Evolutionary conservation across 2,888 invertebrate genomes (phyloP), one percentile per base, ranked within the genome.

Genomic region (Drosophila meridionalis): DNA sequence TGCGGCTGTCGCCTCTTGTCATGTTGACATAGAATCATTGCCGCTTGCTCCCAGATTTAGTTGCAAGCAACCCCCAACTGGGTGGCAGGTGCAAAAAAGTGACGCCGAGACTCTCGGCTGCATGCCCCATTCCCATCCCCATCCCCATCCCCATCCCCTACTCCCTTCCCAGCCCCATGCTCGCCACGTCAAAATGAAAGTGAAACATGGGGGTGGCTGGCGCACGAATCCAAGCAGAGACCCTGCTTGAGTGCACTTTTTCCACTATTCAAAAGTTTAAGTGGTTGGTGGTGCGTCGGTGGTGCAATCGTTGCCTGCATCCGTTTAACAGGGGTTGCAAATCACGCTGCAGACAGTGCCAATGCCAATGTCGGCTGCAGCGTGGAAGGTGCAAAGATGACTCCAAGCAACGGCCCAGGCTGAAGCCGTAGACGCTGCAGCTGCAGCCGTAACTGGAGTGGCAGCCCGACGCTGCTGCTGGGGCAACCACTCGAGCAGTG

Each of bases 221-320:
- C 56, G 53, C 47, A 72, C 12, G 40, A 40, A 36, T 56, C 26
- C 56, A 30, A 32, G 8, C 45, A 8, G n/a, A 30, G 60, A 55
- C 70, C 79, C 76, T 73, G 84, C 73, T 74, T 83, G 86, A 88
- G 90, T 90, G 89, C 89, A 87, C 90, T 90, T 87, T 89, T 82
- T 87, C 87, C 86, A 87, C 86, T 87, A 87, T 87, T 90, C 82
- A 87, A 80, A 89, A 79, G 79, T 72, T 77, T 71, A 77, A 76
- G 71, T 70, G 68, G 58, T 63, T 64, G 70, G 62, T 43, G 59
- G 47, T 69, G 50, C 59, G 47, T 68, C 66, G 82, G 78, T 77
- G 82, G 78, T 78, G 78, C 78, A 69, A 59, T 36, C 50, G 34
- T 14, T n/a, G 64, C 45, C 65, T 63, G 79, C 78, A 69, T 63